Evolutionary conservation across 2,888 invertebrate species (phyloP).

Genomic region (Phyllotreta striolata): DNA sequence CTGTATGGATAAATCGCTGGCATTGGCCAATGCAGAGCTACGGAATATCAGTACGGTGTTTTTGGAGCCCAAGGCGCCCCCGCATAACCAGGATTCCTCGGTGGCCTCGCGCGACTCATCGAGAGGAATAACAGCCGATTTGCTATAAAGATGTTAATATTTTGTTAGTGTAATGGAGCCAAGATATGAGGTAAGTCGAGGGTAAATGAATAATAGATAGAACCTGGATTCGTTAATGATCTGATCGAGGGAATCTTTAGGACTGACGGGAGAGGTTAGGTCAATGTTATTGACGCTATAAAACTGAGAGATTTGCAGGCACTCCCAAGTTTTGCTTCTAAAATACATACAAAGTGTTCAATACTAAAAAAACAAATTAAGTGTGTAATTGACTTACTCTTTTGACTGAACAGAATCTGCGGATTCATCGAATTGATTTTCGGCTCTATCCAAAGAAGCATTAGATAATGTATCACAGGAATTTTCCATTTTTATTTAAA

Average conservation of each 20-base stretch:
- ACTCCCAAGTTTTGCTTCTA: slow-evolving; percentile 23
- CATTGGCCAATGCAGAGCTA: slow-evolving; percentile 68
- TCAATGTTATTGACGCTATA: slow-evolving; percentile 11
- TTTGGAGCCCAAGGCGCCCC: slow-evolving; percentile 65
- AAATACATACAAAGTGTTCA: no score
- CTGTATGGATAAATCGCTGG: slow-evolving; percentile 52
- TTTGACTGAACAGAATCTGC: slow-evolving; percentile 17
- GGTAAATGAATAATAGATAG: not conserved
- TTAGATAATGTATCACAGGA: slow-evolving; percentile 23
- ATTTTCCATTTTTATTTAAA: slow-evolving; percentile 30
- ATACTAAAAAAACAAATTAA: not conserved
- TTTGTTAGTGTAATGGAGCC: not conserved
- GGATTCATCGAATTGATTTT: slow-evolving; percentile 18
- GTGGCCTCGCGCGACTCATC: slow-evolving; percentile 4
- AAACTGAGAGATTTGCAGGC: slow-evolving; percentile 22
- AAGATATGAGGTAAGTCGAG: no score
- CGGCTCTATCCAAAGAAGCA: slow-evolving; percentile 38
- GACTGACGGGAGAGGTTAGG: slow-evolving; percentile 6
- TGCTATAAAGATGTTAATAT: slow-evolving; percentile 14
- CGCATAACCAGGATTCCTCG: slow-evolving; percentile 55
- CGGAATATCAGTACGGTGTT: slow-evolving; percentile 73
- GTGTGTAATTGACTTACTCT: slow-evolving; percentile 27
- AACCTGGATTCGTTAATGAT: slow-evolving; percentile 21
- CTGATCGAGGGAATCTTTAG: slow-evolving; percentile 31
- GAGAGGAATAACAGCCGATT: slow-evolving; percentile 9